A percentile compares a stretch with the other conserved stretches of the same genome.
Conservation (phyloP, 2,113 vertebrate genomes). For the Tragelaphus imberbis region DNA sequence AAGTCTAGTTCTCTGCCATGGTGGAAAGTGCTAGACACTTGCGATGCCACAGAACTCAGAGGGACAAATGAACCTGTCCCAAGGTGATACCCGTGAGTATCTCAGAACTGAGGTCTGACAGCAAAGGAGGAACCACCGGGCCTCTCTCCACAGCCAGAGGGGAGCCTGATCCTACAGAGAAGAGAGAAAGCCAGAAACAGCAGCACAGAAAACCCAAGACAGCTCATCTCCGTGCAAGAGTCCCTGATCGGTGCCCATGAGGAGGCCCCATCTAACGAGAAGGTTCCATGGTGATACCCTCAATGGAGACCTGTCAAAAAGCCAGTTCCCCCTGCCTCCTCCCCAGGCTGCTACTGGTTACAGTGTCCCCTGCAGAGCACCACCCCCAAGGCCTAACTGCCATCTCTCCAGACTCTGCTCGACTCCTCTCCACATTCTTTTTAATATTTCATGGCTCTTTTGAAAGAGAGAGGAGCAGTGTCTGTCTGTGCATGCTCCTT, state of each 20-base stretch:
- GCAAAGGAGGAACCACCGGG: not conserved
- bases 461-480: not conserved
- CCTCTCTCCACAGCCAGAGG: not conserved
- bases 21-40: not conserved
- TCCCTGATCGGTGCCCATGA: not conserved
- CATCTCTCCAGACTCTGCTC: not conserved
- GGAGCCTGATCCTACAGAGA: not conserved
- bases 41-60: not conserved
- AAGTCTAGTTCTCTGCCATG: not conserved
- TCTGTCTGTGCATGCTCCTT: not conserved
- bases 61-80: not conserved
- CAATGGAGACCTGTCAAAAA: not conserved
- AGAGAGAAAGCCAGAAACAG: conserved; percentile 4
- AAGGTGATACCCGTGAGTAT: not conserved
- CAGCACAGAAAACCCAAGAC: not conserved
- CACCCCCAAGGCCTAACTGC: not conserved
- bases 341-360: not conserved
- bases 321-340: not conserved
- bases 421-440: not conserved
- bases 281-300: not conserved
- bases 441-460: conserved; percentile 47
- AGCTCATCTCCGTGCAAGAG: not conserved
- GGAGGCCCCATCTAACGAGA: not conserved
- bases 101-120: not conserved
- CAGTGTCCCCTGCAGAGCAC: not conserved